These are phyloP conservation scores for Numenius phaeopus DNA, from an alignment of 2,797 vertebrate species.

Conservation along the genomic window DNA sequence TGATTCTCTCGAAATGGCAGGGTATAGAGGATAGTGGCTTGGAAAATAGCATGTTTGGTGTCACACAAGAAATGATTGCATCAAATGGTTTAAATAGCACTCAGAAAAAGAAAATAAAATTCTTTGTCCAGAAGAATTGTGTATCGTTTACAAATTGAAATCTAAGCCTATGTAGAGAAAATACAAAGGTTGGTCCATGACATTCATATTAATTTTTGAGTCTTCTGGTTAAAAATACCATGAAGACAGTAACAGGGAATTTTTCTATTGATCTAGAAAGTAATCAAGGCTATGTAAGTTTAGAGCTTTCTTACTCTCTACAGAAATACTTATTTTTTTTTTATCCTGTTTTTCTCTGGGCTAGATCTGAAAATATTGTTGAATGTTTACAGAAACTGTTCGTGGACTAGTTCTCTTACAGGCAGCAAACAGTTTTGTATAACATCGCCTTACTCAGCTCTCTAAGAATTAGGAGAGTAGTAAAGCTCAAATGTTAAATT, in stretches of 20 bases:
- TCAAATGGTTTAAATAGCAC: background rate
- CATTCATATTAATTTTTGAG: rapidly evolving
- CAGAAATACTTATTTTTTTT: background rate
- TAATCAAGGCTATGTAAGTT: background rate
- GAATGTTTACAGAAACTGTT: background rate
- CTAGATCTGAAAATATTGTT: background rate
- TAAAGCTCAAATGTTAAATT: background rate
- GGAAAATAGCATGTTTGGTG: background rate
- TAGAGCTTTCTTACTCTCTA: background rate
- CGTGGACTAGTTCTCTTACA: background rate
- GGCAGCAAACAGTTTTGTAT: background rate
- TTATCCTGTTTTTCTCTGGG: background rate
- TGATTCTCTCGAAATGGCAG: background rate
- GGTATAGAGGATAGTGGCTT: background rate
- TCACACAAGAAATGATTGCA: background rate
- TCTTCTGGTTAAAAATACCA: background rate
- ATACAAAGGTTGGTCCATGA: background rate
- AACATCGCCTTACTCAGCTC: background rate
- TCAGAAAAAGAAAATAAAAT: background rate
- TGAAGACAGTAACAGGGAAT: background rate
- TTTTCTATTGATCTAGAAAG: background rate
- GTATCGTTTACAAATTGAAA: background rate
- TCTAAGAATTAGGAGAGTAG: background rate
- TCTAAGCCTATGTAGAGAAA: background rate
- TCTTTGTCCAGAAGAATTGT: background rate